Evolutionary conservation across 1,140 invertebrate species (phyloP), one percentile per base, ranked within the genome.

Genomic region (Bradynema listronoti): DNA sequence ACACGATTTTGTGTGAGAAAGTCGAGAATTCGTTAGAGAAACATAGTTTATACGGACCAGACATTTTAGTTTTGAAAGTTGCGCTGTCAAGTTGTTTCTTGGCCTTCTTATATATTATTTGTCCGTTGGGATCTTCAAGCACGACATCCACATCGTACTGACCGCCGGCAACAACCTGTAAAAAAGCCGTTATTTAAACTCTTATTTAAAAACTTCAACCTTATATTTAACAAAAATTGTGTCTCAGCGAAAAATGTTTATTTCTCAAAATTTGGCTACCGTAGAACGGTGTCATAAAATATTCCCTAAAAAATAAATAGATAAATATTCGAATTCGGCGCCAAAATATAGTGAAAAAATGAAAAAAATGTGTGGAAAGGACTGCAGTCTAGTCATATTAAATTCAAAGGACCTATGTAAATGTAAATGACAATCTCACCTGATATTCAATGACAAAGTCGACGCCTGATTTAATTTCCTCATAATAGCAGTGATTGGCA

Each of bases 21-120:
- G 93, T 96, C 41, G 93, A 97, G 80, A 99, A 99, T 80, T 98
- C 92, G 82, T 99, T 99, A 75, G 91, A 94, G 79, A 99, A 99
- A 80, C 95, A 99, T 11, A 75, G 69, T 53, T 77, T 75, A 63
- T 72, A 75, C 9, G 66, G 61, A 4, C 68, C 68, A 22, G 30
- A 34, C 11, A 56, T 39, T 24, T 69, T 50, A 1, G 4, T 88
- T 29, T 84, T 85, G 81, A 92, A 96, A 34, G 85, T 86, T 78
- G 90, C 87, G 6, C 87, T 90, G 79, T 88, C 81, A 78, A 83
- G 62, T 66, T 84, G 83, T 66, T 84, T 84, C 71, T 91, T 92
- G 2, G 89, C 83, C 81, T 92, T 87, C 71, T 87, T 87, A 80
- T 96, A 97, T 34, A 99, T 84, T 22, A 91, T 83, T 80, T 91